Evolutionary conservation across 2,888 invertebrate species (phyloP).

Genomic region (Leptarthrus brevirostris): DNA sequence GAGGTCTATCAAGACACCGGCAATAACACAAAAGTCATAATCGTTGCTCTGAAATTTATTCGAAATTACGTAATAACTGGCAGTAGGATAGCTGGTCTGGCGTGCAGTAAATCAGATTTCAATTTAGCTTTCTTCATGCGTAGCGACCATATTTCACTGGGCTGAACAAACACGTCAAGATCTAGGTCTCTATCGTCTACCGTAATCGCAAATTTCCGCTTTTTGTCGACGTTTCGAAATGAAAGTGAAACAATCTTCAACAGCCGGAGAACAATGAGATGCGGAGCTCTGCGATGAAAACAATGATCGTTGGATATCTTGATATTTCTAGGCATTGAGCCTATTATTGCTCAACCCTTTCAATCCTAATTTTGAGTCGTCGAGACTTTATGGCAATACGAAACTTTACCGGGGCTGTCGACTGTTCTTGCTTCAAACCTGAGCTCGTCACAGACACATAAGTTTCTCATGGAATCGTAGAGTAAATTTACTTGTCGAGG

Average conservation of each 20-base stretch:
- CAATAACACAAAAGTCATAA: background rate
- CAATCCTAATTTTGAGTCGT: background rate
- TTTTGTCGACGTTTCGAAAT: slow-evolving; percentile 15
- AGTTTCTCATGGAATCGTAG: background rate
- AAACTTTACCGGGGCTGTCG: too few relatives aligned
- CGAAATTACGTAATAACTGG: background rate
- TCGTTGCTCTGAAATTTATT: background rate
- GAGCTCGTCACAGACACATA: background rate
- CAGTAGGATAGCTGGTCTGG: background rate
- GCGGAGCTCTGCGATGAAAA: background rate
- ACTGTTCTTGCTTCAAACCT: too few relatives aligned
- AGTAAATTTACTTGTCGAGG: background rate
- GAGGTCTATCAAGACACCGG: too few relatives aligned
- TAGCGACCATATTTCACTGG: background rate
- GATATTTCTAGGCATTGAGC: slow-evolving; percentile 4
- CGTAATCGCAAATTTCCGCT: slow-evolving; percentile 7
- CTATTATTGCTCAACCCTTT: slow-evolving; percentile 13
- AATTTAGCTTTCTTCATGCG: slow-evolving; percentile 5
- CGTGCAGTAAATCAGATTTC: background rate
- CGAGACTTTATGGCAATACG: background rate
- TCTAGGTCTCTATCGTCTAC: background rate
- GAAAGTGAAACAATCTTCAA: background rate
- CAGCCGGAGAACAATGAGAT: background rate
- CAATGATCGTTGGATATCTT: slow-evolving; percentile 2
- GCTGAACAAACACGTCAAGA: background rate